These are phyloP conservation scores for Microtus oregoni DNA, from an alignment of 2,113 vertebrate genomes.

Conservation along the genomic window DNA sequence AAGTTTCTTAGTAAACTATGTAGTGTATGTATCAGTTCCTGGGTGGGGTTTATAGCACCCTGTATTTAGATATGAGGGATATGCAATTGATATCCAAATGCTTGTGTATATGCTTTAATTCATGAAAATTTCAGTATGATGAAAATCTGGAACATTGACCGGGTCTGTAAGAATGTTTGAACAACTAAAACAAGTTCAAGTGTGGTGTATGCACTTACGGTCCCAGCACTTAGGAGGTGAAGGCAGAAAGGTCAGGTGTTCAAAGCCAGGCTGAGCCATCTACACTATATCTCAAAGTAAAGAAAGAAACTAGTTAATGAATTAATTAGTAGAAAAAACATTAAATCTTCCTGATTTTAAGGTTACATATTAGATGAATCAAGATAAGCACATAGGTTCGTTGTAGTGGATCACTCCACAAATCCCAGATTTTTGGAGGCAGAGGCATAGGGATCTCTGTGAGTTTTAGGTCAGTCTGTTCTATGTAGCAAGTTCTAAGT, in stretches of 20 bases:
- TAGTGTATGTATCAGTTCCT: background rate
- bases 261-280: background rate
- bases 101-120: background rate
- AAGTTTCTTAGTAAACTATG: background rate
- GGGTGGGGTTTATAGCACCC: background rate
- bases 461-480: background rate
- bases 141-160: background rate
- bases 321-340: background rate
- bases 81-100: background rate
- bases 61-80: background rate
- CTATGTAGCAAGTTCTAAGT: background rate
- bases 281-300: background rate
- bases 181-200: background rate
- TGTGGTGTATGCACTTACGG: no score
- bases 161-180: background rate
- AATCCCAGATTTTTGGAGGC: background rate
- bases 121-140: background rate
- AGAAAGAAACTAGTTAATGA: background rate
- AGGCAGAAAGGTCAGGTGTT: background rate
- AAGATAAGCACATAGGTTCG: background rate
- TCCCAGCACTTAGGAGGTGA: background rate
- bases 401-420: background rate
- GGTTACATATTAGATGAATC: background rate
- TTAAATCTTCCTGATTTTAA: background rate
- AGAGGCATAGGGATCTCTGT: background rate